These are phyloP conservation scores for Festucalex cinctus DNA, from an alignment of 2,113 vertebrate genomes.

Conservation along the genomic window DNA sequence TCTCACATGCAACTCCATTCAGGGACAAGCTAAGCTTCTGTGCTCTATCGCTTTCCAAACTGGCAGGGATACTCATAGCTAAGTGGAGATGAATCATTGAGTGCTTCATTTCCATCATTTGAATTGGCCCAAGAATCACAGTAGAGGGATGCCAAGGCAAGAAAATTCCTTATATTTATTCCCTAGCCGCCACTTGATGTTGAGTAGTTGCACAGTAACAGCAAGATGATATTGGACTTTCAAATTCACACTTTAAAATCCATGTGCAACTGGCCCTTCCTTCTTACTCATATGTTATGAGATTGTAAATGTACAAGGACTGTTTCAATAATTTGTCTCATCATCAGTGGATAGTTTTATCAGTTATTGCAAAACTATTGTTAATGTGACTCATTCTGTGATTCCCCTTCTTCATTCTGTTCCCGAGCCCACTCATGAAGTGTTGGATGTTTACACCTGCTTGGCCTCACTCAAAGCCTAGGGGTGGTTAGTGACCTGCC, in stretches of 20 bases:
- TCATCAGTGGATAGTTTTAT: not conserved
- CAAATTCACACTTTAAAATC: not conserved
- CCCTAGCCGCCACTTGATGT: conserved; percentile 35
- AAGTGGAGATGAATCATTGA: conserved; percentile 66
- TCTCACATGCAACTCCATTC: conserved; percentile 60
- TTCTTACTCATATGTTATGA: not conserved
- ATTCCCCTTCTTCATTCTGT: not conserved
- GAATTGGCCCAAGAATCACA: conserved; percentile 52
- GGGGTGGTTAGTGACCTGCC: conserved; percentile 73
- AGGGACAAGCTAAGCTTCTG: conserved; percentile 62
- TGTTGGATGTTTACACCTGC: conserved; percentile 76
- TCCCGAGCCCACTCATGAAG: conserved; percentile 47
- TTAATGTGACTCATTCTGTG: not conserved
- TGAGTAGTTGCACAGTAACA: conserved; percentile 17
- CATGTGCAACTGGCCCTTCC: not conserved
- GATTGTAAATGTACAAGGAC: not conserved
- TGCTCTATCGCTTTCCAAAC: conserved; percentile 58
- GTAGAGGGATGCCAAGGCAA: conserved; percentile 39
- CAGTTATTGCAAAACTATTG: not conserved
- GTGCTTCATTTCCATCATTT: conserved; percentile 52
- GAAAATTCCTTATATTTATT: conserved; percentile 45
- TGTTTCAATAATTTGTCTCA: not conserved
- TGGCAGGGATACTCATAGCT: conserved; percentile 60
- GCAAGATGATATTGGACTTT: conserved; percentile 28
- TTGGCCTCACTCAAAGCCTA: conserved; percentile 67